Percentiles rank a stretch among this genome's conserved stretches.
Evolutionary conservation across 2,113 vertebrate genomes (phyloP).

Genomic region (Balaenoptera acutorostrata): DNA sequence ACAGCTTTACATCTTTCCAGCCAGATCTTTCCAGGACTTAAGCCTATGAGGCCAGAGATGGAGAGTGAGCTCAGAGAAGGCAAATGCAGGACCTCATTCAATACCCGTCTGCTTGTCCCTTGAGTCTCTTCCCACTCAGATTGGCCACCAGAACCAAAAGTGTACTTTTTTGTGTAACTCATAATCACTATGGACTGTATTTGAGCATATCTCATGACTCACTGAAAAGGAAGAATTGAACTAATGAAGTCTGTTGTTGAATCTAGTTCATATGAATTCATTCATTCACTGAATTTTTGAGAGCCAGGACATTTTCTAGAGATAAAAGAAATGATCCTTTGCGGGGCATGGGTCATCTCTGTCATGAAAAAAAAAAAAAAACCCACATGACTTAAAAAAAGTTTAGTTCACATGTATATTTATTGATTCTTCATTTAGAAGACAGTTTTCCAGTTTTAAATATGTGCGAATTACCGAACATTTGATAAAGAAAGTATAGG

Average conservation of each 20-base stretch:
- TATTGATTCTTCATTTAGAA: neutral
- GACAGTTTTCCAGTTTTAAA: neutral
- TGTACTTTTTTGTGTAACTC: neutral
- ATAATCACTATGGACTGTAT: neutral
- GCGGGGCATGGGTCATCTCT: neutral
- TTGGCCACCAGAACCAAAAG: neutral
- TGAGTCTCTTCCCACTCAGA: neutral
- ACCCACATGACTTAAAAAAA: neutral
- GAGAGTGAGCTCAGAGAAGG: neutral
- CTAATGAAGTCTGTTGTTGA: neutral
- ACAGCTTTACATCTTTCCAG: constrained; percentile 72
- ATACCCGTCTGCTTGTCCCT: neutral
- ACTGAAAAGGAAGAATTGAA: neutral
- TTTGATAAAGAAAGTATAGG: neutral
- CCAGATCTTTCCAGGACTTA: constrained; percentile 59
- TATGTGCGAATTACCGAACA: neutral
- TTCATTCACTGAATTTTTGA: neutral
- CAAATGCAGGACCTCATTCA: neutral
- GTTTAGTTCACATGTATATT: neutral
- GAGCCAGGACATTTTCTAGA: neutral
- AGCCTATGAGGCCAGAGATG: constrained; percentile 33
- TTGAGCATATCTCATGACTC: neutral
- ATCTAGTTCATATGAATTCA: neutral
- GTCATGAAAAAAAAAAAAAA: neutral
- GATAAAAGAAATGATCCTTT: neutral